Base-by-base conservation (phyloP, 1,140 invertebrate species). In the Nasonia longicornis region DNA sequence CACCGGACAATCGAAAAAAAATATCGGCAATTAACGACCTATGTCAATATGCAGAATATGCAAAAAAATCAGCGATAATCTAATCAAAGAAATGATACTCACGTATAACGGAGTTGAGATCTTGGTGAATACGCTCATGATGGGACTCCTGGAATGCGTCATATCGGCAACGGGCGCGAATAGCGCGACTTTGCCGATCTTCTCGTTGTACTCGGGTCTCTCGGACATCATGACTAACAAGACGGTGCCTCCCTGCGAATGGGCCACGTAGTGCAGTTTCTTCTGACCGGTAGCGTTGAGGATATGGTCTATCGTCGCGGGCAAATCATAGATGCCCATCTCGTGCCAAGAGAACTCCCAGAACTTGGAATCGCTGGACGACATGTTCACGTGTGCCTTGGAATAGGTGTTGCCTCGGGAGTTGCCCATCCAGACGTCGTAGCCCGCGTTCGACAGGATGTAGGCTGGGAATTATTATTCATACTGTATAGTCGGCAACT, bases 381-480 rank as follows among this genome's bases (percentile, higher is more conserved):
- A 87, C 1, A 93, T 87, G 12, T 85, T 89, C 0, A 89, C 89
- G 84, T 95, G 94, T 20, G 91, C 91, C 72, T 91, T 89, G 0
- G 94, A 94, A 84, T 95, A 95, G 0, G 90, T 89, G 83, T 94
- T 95, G 16, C 95, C 94, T 83, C 95, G 90, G 63, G 92, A 90
- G 87, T 96, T 95, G 7, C 92, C 93, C 85, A 96, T 83, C 95
- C 95, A 96, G 3, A 96, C 94, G 83, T 96, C 95, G 86, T 93
- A 95, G 22, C 94, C 94, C 14, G 87, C 86, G 84, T 95, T 93
- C 0, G 92, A 91, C 8, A 94, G 86, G 8, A 92, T 86, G 75
- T 88, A 89, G 31, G 80, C 88, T 88, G 35, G 16, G 78, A 72
- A 75, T 69, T n/a, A 6, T 58, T 52, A 52, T 52, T 3, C 48